phyloP scores from a whole-genome alignment of 1,140 invertebrate species.

The Hylyphantes graminicola region DNA sequence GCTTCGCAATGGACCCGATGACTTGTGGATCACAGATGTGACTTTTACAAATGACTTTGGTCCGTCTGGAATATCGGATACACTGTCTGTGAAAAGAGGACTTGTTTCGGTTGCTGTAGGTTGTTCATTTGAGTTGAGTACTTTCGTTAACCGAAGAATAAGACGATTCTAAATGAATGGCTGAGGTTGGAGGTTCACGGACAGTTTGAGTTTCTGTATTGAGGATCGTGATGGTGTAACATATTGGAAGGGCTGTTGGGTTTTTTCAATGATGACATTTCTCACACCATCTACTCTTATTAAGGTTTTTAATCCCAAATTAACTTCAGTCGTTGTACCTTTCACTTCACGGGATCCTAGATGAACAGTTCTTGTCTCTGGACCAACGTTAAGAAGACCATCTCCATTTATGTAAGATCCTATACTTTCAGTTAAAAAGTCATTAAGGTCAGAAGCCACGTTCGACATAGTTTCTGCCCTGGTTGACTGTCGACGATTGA shows the following conservation, averaged over 20 bases:
- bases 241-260: conserved; percentile 8
- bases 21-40: conserved; percentile 53
- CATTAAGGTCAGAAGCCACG: conserved; percentile 33
- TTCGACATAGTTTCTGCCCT: conserved; percentile 61
- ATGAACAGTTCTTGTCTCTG: conserved; percentile 62
- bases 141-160: conserved; percentile 45
- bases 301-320: conserved; percentile 65
- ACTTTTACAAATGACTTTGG: conserved; percentile 35
- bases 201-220: neutral
- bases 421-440: conserved; percentile 37
- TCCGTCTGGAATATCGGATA: neutral
- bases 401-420: conserved; percentile 60
- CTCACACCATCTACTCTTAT: conserved; percentile 63
- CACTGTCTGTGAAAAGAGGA: conserved; percentile 1
- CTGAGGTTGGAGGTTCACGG: neutral
- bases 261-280: conserved; percentile 67
- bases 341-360: conserved; percentile 65
- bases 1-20: conserved; percentile 23
- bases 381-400: conserved; percentile 64
- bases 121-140: conserved; percentile 13
- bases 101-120: conserved; percentile 21
- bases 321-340: conserved; percentile 66
- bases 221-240: conserved; percentile 29
- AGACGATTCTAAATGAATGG: conserved; percentile 36
- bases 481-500: conserved; percentile 57